phyloP scores from a whole-genome alignment of 2,888 invertebrate genomes.

The Sthenelais limicola region DNA sequence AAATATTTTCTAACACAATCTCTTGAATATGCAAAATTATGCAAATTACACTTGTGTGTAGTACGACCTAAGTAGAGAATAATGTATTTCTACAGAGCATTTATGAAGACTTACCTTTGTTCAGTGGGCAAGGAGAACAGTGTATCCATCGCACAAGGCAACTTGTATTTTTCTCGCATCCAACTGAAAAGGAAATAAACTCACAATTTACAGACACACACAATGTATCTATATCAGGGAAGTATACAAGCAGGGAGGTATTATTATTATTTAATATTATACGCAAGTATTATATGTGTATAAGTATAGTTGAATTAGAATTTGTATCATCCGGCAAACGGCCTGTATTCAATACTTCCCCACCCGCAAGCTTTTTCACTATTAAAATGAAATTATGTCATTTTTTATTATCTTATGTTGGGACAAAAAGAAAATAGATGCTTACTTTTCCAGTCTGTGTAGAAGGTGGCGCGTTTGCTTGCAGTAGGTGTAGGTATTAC shows the following conservation, averaged over 20 bases:
- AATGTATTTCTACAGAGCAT: background rate
- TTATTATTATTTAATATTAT: too few relatives aligned
- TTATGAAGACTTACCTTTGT: constrained; percentile 44
- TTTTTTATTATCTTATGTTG: background rate
- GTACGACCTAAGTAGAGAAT: background rate
- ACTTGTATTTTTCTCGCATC: constrained; percentile 64
- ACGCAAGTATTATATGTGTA: too few relatives aligned
- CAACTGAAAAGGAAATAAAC: constrained; percentile 60
- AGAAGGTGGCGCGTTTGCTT: constrained; percentile 60
- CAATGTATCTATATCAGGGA: too few relatives aligned
- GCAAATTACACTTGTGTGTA: background rate
- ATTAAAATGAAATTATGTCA: background rate
- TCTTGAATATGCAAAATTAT: too few relatives aligned
- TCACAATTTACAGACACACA: too few relatives aligned
- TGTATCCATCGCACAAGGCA: constrained; percentile 60
- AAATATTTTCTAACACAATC: too few relatives aligned
- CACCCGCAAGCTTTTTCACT: too few relatives aligned
- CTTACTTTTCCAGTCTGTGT: constrained; percentile 59
- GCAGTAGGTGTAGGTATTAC: constrained; percentile 56
- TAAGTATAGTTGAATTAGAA: too few relatives aligned
- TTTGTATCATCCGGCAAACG: too few relatives aligned
- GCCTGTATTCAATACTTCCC: too few relatives aligned
- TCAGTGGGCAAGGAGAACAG: constrained; percentile 56
- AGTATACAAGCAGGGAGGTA: too few relatives aligned
- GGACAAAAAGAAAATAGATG: background rate